Percentiles rank a stretch among this genome's conserved stretches.
Conservation (phyloP, 2,888 invertebrate genomes). For the Aleiodes testaceus region DNA sequence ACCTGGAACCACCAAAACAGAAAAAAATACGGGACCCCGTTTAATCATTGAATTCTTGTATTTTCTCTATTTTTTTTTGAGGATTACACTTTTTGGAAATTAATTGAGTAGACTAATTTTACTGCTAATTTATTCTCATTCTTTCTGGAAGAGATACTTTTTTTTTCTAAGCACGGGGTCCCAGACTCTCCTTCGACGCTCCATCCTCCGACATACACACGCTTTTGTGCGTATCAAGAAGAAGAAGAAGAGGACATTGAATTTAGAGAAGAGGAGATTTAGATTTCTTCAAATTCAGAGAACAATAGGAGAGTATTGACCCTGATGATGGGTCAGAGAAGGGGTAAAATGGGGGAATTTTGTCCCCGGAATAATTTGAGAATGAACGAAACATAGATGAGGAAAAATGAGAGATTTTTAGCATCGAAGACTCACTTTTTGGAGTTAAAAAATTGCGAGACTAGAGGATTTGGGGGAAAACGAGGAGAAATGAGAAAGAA, state of each 20-base stretch:
- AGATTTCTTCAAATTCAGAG: constrained; percentile 10
- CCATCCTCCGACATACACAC: constrained; percentile 44
- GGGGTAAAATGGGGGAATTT: no score
- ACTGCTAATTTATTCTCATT: constrained; percentile 36
- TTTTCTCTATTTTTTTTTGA: constrained; percentile 46
- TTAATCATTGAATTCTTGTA: constrained; percentile 32
- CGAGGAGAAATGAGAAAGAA: constrained; percentile 41
- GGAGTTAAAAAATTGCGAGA: constrained; percentile 38
- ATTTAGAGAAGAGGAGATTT: constrained; percentile 38
- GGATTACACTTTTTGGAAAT: constrained; percentile 39
- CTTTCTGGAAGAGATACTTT: constrained; percentile 2
- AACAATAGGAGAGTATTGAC: no score
- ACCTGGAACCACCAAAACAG: constrained; percentile 72
- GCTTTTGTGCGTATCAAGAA: background rate
- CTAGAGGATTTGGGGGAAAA: constrained; percentile 54
- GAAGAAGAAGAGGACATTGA: constrained; percentile 12
- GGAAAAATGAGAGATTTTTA: no score
- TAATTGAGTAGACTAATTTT: constrained; percentile 43
- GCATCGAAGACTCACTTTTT: no score
- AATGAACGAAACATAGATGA: no score
- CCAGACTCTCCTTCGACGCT: constrained; percentile 69
- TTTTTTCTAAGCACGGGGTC: constrained; percentile 41
- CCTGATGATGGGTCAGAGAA: no score
- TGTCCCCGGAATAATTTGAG: no score
- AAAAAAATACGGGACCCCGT: constrained; percentile 45